These are phyloP conservation scores for Rapana venosa DNA, from an alignment of 2,888 invertebrate genomes.

Conservation along the genomic window DNA sequence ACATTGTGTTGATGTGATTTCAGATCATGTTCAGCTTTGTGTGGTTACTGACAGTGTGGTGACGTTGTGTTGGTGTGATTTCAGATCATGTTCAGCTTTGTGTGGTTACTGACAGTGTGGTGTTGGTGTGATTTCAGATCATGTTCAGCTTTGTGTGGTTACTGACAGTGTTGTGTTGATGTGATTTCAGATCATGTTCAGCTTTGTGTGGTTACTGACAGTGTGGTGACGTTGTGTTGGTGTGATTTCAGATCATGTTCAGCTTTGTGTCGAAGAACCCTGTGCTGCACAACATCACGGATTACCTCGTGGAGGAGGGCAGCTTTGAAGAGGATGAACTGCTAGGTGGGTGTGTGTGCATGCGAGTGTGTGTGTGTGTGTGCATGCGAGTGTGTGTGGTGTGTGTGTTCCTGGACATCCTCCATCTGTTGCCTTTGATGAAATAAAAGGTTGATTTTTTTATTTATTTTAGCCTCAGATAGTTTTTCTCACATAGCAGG, in stretches of 20 bases:
- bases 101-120: background rate
- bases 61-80: background rate
- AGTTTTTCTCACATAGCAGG: too few relatives aligned
- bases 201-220: background rate
- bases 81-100: background rate
- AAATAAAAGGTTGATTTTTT: too few relatives aligned
- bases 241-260: slow-evolving; percentile 45
- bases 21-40: background rate
- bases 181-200: background rate
- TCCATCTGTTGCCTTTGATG: too few relatives aligned
- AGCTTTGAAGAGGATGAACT: slow-evolving; percentile 97
- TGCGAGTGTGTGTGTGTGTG: background rate
- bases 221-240: background rate
- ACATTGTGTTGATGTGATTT: background rate
- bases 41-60: background rate
- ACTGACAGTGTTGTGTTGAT: background rate
- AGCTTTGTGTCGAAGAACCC: slow-evolving; percentile 85
- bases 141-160: background rate
- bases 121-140: background rate
- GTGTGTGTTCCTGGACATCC: too few relatives aligned
- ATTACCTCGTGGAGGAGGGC: slow-evolving; percentile 98
- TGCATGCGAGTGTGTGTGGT: background rate
- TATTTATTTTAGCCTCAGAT: too few relatives aligned
- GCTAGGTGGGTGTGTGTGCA: slow-evolving; percentile 67
- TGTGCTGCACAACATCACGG: slow-evolving; percentile 96